Percentiles rank a stretch among this genome's conserved stretches.
Evolutionary conservation across 2,888 invertebrate genomes (phyloP).

Genomic region (Acleris laterana): DNA sequence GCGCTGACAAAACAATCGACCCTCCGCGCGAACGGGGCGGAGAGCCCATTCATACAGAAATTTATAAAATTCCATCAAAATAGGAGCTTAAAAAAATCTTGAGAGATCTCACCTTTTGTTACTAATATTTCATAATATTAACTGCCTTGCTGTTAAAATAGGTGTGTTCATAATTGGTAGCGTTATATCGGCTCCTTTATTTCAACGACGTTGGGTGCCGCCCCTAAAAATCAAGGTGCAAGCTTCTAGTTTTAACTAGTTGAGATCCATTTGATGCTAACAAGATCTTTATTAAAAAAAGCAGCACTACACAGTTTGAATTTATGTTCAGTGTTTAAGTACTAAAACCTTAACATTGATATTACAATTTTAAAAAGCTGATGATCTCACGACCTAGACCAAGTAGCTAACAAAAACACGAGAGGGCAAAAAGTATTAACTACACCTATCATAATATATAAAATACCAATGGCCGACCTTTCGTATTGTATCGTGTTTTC

Average conservation of each 20-base stretch:
- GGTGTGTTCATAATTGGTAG: conserved; percentile 73
- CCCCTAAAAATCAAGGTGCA: conserved; percentile 33
- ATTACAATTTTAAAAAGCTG: too few species aligned
- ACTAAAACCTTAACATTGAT: too few species aligned
- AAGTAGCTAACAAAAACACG: conserved; percentile 30
- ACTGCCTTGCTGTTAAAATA: conserved; percentile 76
- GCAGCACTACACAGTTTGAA: background rate
- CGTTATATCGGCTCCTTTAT: conserved; percentile 59
- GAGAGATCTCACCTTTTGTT: conserved; percentile 42
- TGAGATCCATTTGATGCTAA: background rate
- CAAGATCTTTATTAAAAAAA: background rate
- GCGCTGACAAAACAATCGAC: conserved; percentile 82
- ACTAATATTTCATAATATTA: conserved; percentile 81
- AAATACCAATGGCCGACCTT: conserved; percentile 52
- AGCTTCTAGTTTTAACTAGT: conserved; percentile 16
- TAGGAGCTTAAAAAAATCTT: conserved; percentile 62
- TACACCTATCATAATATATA: conserved; percentile 64
- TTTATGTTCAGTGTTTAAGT: too few species aligned
- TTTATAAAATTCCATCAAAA: conserved; percentile 74
- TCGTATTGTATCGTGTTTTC: conserved; percentile 75
- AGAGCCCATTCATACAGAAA: conserved; percentile 70
- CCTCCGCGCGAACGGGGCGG: conserved; percentile 75
- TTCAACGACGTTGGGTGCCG: conserved; percentile 21
- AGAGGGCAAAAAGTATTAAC: conserved; percentile 46
- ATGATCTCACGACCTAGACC: background rate